A percentile compares a stretch with the other conserved stretches of the same genome.
These are phyloP conservation scores for Protomyctophum bolini DNA, from an alignment of 2,113 vertebrate species.

Conservation along the genomic window DNA sequence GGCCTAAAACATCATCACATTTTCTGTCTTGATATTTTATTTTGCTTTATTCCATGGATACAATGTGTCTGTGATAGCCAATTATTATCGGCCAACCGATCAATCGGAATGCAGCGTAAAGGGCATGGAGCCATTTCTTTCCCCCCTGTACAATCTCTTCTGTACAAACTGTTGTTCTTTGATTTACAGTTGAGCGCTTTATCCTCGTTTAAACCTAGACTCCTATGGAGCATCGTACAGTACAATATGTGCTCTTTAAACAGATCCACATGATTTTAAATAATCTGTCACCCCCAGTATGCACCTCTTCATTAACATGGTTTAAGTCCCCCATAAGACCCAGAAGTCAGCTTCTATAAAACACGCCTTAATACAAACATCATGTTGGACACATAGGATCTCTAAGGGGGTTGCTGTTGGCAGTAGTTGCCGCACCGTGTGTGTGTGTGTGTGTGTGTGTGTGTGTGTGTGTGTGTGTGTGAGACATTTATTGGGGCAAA, in stretches of 20 bases:
- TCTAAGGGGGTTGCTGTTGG: constrained; percentile 55
- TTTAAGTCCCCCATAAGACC: constrained; percentile 65
- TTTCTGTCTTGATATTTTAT: too few species aligned
- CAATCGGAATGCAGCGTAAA: too few species aligned
- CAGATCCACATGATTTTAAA: constrained; percentile 55
- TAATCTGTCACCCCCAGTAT: constrained; percentile 59
- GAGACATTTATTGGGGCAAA: constrained; percentile 24
- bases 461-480: not conserved
- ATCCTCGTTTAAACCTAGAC: constrained; percentile 30
- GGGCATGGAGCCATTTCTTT: not conserved
- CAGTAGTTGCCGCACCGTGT: constrained; percentile 40
- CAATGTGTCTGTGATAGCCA: too few species aligned
- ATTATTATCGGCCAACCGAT: too few species aligned
- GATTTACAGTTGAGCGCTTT: constrained; percentile 36
- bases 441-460: not conserved
- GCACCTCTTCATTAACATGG: constrained; percentile 67
- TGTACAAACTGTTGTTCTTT: constrained; percentile 16
- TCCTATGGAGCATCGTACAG: constrained; percentile 20
- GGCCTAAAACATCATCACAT: too few species aligned
- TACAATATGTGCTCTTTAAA: constrained; percentile 55
- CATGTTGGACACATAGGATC: constrained; percentile 56
- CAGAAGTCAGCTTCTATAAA: constrained; percentile 62
- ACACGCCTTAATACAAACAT: constrained; percentile 65
- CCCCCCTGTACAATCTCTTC: constrained; percentile 12
- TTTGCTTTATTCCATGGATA: too few species aligned